phyloP scores from a whole-genome alignment of 2,797 vertebrate genomes.

The Acanthopagrus latus region DNA sequence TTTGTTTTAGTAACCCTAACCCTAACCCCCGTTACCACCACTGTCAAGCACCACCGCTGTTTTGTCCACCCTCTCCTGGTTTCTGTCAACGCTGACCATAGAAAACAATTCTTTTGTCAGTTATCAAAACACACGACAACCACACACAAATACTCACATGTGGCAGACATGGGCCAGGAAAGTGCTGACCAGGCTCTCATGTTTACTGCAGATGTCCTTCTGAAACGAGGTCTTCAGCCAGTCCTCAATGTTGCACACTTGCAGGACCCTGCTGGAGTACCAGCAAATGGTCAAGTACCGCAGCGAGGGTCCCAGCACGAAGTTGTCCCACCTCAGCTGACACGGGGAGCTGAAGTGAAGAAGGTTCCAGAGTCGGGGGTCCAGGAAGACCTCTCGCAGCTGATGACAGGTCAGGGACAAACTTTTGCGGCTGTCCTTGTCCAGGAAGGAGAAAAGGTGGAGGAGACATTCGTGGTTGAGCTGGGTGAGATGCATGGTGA shows the following conservation, averaged over 20 bases:
- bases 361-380: conserved; percentile 90
- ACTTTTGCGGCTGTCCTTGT: conserved; percentile 90
- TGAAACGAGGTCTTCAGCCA: conserved; percentile 94
- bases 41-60: background rate
- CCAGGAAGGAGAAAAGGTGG: conserved; percentile 95
- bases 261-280: conserved; percentile 93
- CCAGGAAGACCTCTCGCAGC: conserved; percentile 88
- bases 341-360: conserved; percentile 89
- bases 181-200: conserved; percentile 87
- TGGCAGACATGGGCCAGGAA: conserved; percentile 86
- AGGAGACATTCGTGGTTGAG: conserved; percentile 93
- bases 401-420: conserved; percentile 88
- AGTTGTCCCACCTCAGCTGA: conserved; percentile 91
- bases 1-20: background rate
- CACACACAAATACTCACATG: conserved; percentile 82
- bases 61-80: background rate
- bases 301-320: conserved; percentile 89
- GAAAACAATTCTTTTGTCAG: background rate
- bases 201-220: conserved; percentile 91
- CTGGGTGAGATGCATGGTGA: conserved; percentile 92
- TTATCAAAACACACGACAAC: conserved; percentile 18
- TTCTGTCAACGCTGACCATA: conserved; percentile 7
- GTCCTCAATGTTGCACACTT: conserved; percentile 94
- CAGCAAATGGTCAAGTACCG: conserved; percentile 91
- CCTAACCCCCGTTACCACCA: too few species aligned